A percentile compares a stretch with the other conserved stretches of the same genome.
phyloP scores from a whole-genome alignment of 2,888 invertebrate species.

The Stenchaetothrips biformis region DNA sequence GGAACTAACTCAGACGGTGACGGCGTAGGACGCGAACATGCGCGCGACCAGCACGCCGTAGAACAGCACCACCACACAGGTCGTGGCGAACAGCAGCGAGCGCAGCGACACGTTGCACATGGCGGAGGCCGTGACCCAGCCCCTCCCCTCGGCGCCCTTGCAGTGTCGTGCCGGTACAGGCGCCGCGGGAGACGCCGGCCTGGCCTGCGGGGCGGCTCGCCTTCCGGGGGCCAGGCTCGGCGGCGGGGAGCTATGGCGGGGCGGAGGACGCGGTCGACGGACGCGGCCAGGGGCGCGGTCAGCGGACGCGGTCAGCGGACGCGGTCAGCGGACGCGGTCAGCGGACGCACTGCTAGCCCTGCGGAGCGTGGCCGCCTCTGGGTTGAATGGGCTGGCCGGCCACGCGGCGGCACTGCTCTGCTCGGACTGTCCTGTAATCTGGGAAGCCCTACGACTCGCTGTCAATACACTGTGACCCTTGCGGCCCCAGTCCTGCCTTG shows the following conservation, averaged over 20 bases:
- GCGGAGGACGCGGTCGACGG: too few species aligned
- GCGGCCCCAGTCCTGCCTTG: background rate
- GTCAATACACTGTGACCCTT: conserved; percentile 19
- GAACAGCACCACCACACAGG: background rate
- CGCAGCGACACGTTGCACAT: background rate
- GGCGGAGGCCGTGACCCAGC: background rate
- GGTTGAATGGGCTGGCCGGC: background rate
- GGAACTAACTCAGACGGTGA: background rate
- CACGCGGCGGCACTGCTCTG: background rate
- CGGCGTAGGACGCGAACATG: background rate
- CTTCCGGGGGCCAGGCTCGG: too few species aligned
- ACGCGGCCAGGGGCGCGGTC: too few species aligned
- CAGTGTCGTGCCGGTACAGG: too few species aligned
- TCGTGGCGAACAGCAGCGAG: conserved; percentile 7
- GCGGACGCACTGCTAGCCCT: too few species aligned
- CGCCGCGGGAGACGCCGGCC: too few species aligned
- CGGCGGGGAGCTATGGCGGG: too few species aligned
- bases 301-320: too few species aligned
- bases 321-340: too few species aligned
- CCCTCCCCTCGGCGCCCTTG: too few species aligned
- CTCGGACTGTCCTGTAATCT: background rate
- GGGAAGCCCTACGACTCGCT: background rate
- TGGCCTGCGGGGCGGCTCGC: too few species aligned
- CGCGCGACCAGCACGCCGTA: background rate
- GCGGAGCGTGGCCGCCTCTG: too few species aligned